phyloP scores from a whole-genome alignment of 2,888 invertebrate species.

The Epistrophe grossulariae region DNA sequence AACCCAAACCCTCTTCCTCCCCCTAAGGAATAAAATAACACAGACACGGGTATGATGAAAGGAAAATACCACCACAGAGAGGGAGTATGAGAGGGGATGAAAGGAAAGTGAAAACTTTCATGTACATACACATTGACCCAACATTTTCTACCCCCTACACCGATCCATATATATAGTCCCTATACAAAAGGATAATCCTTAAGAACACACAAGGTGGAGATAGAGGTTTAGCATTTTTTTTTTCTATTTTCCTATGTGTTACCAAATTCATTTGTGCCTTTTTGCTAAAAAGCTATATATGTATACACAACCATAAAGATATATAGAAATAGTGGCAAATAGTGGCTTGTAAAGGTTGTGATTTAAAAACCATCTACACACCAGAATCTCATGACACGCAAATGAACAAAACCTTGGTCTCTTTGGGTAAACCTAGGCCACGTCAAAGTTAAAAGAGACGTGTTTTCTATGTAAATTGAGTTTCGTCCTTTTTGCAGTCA shows the following conservation, averaged over 20 bases:
- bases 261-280: conserved; percentile 37
- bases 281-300: not conserved
- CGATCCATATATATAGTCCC: not conserved
- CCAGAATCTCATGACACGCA: conserved; percentile 57
- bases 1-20: not conserved
- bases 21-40: conserved; percentile 41
- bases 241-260: conserved; percentile 22
- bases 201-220: conserved; percentile 42
- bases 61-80: conserved; percentile 23
- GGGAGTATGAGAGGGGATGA: not conserved
- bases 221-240: conserved; percentile 20
- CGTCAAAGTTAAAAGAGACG: conserved; percentile 40
- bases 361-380: conserved; percentile 64
- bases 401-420: conserved; percentile 46
- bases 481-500: conserved; percentile 45
- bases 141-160: not conserved
- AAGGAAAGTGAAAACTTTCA: conserved; percentile 26
- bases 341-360: conserved; percentile 46
- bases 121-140: conserved; percentile 28
- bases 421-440: conserved; percentile 15
- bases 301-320: not conserved
- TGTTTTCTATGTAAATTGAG: conserved; percentile 54
- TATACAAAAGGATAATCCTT: conserved; percentile 63
- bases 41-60: conserved; percentile 52
- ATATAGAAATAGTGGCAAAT: conserved; percentile 31